These are phyloP conservation scores for Popillia japonica DNA, from an alignment of 1,140 invertebrate genomes.

Conservation along the genomic window DNA sequence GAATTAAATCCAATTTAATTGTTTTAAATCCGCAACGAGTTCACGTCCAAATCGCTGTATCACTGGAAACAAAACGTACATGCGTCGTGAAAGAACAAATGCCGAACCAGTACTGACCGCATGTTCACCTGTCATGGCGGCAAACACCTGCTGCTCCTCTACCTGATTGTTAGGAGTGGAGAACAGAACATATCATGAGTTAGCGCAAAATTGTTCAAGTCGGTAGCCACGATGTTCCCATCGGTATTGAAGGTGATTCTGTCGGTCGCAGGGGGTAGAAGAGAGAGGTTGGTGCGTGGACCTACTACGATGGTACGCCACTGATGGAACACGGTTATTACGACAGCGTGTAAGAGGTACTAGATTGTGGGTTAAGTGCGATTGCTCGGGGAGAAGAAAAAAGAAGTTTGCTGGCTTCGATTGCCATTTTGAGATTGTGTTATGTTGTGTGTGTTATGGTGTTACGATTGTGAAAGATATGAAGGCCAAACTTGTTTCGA, in stretches of 20 bases:
- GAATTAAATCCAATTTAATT: too few species aligned
- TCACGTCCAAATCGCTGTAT: not conserved
- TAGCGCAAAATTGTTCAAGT: not conserved
- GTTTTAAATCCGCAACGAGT: too few species aligned
- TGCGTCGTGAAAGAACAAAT: constrained; percentile 21
- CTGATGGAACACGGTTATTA: not conserved
- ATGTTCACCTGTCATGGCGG: constrained; percentile 38
- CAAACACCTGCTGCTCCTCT: constrained; percentile 32
- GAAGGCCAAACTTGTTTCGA: too few species aligned
- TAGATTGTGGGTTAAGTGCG: not conserved
- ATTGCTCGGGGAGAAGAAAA: not conserved
- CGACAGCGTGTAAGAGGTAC: not conserved
- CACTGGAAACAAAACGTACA: constrained; percentile 19
- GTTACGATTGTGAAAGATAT: not conserved
- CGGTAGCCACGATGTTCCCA: too few species aligned
- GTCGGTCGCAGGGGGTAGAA: not conserved
- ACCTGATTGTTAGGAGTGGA: not conserved
- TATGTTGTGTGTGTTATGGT: too few species aligned
- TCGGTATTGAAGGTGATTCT: too few species aligned
- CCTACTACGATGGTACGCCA: not conserved
- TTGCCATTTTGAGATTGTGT: not conserved
- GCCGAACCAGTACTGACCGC: constrained; percentile 36
- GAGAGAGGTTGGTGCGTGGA: not conserved
- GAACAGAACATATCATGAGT: not conserved
- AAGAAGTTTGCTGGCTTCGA: not conserved